Conservation (phyloP, 2,797 vertebrate species). For the Coccyzus lansbergi region DNA sequence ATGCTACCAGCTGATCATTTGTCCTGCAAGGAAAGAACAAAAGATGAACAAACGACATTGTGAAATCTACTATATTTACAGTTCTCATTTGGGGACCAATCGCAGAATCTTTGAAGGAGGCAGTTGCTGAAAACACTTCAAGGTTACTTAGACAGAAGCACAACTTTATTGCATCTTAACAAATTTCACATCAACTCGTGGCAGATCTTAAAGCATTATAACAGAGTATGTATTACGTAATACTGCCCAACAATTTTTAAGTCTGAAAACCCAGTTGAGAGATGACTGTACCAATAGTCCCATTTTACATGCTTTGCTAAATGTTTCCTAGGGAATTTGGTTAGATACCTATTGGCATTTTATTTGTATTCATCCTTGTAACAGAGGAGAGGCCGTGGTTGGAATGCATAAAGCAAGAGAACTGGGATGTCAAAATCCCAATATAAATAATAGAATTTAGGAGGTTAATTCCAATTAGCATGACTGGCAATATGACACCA, state of each 20-base stretch:
- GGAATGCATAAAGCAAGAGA: background rate
- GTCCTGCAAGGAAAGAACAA: constrained; percentile 81
- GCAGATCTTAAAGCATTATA: background rate
- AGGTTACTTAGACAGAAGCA: background rate
- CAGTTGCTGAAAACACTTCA: background rate
- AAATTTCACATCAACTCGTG: background rate
- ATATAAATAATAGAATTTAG: constrained; percentile 20
- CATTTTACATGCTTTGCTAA: background rate
- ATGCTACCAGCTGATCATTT: constrained; percentile 95
- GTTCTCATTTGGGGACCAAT: background rate
- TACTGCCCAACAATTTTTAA: background rate
- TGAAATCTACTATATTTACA: background rate
- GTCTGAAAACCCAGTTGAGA: background rate
- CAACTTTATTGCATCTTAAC: background rate
- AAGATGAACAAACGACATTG: background rate
- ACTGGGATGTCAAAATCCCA: constrained; percentile 15
- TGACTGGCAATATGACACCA: constrained; percentile 2
- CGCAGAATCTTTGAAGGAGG: background rate
- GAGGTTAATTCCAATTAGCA: constrained; percentile 35
- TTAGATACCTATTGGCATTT: background rate
- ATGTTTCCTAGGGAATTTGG: background rate
- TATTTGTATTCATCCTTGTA: background rate
- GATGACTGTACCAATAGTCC: background rate
- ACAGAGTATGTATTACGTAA: background rate
- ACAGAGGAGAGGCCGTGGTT: background rate